Conservation (phyloP, 2,888 invertebrate genomes). For the Xestia xanthographa region DNA sequence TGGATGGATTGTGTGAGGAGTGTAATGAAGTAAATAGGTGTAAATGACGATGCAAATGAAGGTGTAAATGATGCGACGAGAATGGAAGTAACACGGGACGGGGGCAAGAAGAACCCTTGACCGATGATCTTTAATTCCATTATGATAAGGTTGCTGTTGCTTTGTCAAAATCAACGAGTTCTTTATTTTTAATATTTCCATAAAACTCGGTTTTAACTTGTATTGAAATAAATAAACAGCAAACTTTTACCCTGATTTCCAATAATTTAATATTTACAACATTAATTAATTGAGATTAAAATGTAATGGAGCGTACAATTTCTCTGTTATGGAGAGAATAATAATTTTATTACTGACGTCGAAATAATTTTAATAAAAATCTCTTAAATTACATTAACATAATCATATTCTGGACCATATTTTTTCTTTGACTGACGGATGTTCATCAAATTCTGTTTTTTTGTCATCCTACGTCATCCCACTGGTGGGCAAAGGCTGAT, state of each 20-base stretch:
- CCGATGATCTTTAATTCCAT: background rate
- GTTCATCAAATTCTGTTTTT: too few species aligned
- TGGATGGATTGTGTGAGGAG: too few species aligned
- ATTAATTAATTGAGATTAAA: background rate
- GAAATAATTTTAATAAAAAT: slow-evolving; percentile 21
- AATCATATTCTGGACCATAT: slow-evolving; percentile 9
- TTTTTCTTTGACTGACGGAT: too few species aligned
- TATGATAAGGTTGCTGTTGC: background rate
- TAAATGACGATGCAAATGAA: too few species aligned
- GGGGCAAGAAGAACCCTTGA: too few species aligned
- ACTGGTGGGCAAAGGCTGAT: too few species aligned
- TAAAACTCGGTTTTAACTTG: background rate
- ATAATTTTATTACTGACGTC: slow-evolving; percentile 26
- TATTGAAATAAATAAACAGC: background rate
- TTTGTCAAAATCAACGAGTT: background rate
- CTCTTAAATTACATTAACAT: background rate
- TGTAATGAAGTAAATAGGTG: too few species aligned
- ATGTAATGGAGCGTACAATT: background rate
- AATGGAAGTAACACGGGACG: too few species aligned
- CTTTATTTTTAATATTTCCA: background rate
- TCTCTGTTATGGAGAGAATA: background rate
- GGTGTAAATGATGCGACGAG: too few species aligned
- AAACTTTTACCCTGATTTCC: background rate
- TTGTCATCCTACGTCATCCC: too few species aligned
- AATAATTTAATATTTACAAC: background rate